Evolutionary conservation across 2,888 invertebrate species (phyloP).

Genomic region (Metalampra italica): DNA sequence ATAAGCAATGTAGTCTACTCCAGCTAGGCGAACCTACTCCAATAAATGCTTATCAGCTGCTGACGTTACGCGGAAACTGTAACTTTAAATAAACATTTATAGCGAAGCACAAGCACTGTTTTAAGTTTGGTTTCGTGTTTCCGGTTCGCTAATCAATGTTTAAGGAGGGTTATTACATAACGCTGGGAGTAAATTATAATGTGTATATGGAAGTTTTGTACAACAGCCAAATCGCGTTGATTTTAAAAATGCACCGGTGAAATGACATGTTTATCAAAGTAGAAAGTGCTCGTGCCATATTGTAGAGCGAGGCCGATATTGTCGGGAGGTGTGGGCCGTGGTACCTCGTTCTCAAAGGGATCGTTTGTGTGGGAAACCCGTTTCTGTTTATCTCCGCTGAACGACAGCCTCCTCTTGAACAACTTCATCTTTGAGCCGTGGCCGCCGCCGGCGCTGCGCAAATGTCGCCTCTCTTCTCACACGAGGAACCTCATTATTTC

Average conservation of each 20-base stretch:
- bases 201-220: no score
- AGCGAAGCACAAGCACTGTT: background rate
- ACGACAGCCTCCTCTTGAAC: constrained; percentile 73
- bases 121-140: constrained; percentile 12
- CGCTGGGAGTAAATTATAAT: background rate
- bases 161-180: constrained; percentile 7
- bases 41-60: constrained; percentile 46
- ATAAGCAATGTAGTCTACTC: constrained; percentile 28
- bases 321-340: constrained; percentile 24
- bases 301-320: constrained; percentile 10
- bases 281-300: constrained; percentile 9
- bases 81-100: constrained; percentile 1
- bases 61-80: constrained; percentile 10
- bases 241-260: background rate
- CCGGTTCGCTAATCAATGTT: constrained; percentile 6
- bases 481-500: constrained; percentile 37
- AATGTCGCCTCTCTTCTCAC: constrained; percentile 40
- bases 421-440: constrained; percentile 61
- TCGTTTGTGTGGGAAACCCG: constrained; percentile 61
- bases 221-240: background rate
- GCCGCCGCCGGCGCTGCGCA: constrained; percentile 32
- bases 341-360: constrained; percentile 74
- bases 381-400: constrained; percentile 74
- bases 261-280: constrained; percentile 3
- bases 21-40: constrained; percentile 29